Conservation (phyloP, 2,113 vertebrate genomes). For the Rousettus leschenaultii region DNA sequence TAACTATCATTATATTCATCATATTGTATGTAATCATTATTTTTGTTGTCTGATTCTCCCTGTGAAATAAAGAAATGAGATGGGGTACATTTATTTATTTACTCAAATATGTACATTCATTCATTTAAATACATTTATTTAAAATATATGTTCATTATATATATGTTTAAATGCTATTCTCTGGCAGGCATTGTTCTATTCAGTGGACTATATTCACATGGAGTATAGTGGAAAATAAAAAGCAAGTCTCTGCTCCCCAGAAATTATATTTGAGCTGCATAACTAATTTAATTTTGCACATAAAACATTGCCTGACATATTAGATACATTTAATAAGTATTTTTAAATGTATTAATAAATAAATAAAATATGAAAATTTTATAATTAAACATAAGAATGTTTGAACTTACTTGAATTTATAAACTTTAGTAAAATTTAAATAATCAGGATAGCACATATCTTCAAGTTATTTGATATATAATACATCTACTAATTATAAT, state of each 20-base stretch:
- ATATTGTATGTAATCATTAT: not conserved
- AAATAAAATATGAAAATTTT: not conserved
- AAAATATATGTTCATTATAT: not conserved
- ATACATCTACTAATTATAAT: not conserved
- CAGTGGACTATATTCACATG: not conserved
- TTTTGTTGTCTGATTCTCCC: not conserved
- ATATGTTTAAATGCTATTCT: not conserved
- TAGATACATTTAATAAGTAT: not conserved
- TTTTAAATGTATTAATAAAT: not conserved
- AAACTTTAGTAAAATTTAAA: not conserved
- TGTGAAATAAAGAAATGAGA: not conserved
- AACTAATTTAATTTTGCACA: not conserved
- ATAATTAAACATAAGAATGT: not conserved
- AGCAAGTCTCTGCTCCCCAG: not conserved
- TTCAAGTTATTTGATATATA: not conserved
- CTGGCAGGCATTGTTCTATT: not conserved
- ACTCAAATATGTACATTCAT: not conserved
- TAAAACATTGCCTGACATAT: not conserved
- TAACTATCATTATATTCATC: not conserved
- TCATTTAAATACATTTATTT: not conserved
- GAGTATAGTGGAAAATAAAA: not conserved
- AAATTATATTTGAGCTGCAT: not conserved
- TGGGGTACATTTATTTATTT: not conserved
- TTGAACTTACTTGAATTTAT: not conserved
- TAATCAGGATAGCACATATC: not conserved